These are phyloP conservation scores for Aviceda subcristata DNA, from an alignment of 2,113 vertebrate genomes.

Conservation along the genomic window DNA sequence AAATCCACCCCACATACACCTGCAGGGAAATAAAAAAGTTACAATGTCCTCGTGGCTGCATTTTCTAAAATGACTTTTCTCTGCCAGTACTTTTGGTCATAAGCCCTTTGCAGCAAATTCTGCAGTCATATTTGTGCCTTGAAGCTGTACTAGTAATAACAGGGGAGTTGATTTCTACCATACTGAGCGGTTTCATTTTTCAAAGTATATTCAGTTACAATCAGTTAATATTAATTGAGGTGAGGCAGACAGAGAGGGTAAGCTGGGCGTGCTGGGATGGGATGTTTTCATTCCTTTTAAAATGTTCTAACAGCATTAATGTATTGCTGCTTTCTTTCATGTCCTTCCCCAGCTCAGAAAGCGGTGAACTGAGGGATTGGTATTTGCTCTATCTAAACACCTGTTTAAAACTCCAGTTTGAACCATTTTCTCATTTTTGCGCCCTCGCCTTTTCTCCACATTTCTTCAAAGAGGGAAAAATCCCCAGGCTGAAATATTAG, in stretches of 20 bases:
- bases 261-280: not conserved
- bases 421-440: not conserved
- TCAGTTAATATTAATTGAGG: not conserved
- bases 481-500: not conserved
- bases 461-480: not conserved
- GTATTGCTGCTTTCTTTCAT: not conserved
- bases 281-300: not conserved
- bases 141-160: not conserved
- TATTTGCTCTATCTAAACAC: not conserved
- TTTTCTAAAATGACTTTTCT: not conserved
- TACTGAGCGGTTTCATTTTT: not conserved
- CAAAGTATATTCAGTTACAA: not conserved
- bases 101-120: not conserved
- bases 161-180: not conserved
- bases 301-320: not conserved
- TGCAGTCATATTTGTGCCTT: not conserved
- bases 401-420: not conserved
- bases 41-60: not conserved
- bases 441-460: not conserved
- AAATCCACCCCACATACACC: not conserved
- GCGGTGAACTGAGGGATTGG: rapidly evolving
- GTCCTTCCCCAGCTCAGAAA: not conserved
- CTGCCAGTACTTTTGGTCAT: not conserved
- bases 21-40: not conserved
- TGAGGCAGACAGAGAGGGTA: not conserved